phyloP scores from a whole-genome alignment of 2,888 invertebrate species.

The Acleris literana region DNA sequence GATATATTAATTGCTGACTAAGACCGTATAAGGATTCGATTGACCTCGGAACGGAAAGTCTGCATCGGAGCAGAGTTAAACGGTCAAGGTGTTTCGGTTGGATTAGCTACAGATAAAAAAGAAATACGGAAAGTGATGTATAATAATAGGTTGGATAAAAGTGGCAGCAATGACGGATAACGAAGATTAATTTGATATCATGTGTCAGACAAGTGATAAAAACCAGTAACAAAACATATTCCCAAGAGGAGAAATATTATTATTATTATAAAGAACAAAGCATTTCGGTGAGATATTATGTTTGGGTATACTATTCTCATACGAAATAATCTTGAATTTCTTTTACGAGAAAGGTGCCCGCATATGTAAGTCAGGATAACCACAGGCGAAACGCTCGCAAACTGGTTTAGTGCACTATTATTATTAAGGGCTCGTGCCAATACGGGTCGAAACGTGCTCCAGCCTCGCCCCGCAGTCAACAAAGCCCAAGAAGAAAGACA shows the following conservation, averaged over 20 bases:
- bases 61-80: slow-evolving; percentile 55
- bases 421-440: slow-evolving; percentile 83
- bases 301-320: slow-evolving; percentile 14
- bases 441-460: slow-evolving; percentile 71
- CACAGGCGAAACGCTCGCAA: slow-evolving; percentile 77
- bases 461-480: slow-evolving; percentile 59
- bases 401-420: slow-evolving; percentile 82
- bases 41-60: slow-evolving; percentile 74
- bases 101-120: slow-evolving; percentile 44
- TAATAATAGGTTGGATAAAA: slow-evolving; percentile 16
- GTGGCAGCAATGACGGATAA: slow-evolving; percentile 33
- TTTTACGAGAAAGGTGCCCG: slow-evolving; percentile 72
- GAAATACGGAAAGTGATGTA: slow-evolving; percentile 38
- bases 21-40: slow-evolving; percentile 57
- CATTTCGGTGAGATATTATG: slow-evolving; percentile 40
- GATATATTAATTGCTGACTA: slow-evolving; percentile 53
- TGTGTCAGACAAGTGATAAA: slow-evolving; percentile 28
- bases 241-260: slow-evolving; percentile 38
- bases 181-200: slow-evolving; percentile 31
- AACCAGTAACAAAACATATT: slow-evolving; percentile 24
- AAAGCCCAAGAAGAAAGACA: slow-evolving; percentile 60
- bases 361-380: slow-evolving; percentile 76
- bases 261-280: slow-evolving; percentile 36
- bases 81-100: slow-evolving; percentile 72
- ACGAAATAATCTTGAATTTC: slow-evolving; percentile 60